Evolutionary conservation across 2,797 vertebrate genomes (phyloP), one percentile per base, ranked within the genome.

Genomic region (Yasuhikotakia modesta): DNA sequence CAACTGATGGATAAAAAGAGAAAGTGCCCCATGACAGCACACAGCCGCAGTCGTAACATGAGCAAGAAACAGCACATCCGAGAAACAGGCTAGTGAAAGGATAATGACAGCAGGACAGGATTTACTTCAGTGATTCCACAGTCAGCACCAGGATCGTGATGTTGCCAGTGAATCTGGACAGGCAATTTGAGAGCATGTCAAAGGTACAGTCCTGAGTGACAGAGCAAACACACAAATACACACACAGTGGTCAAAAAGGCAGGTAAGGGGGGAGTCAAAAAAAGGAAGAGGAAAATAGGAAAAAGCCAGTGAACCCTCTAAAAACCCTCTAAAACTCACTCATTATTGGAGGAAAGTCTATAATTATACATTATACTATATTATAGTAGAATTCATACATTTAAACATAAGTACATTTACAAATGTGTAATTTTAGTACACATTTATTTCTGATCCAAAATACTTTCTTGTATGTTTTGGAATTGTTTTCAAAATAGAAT

Each of bases 1-100:
- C 11, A 50, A 52, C 46, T 52, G 58, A 73, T 73, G n/a, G 14
- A 73, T 73, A 19, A 64, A n/a, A 64, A 64, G 27, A 48, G 12
- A 48, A 50, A 61, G 57, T 21, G 32, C 58, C 17, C 21, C 4
- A 22, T 50, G n/a, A 63, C 16, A 73, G 13, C 32, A 63, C 27
- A 63, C 71, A 64, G 13, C 13, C 55, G 16, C 1, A 52, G 24
- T 32, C 4, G 11, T 14, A 14, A 69, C 27, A 68, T 52, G n/a
- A 30, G 50, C 7, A 73, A 35, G 45, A 61, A 61, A 43, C 35
- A 39, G 52, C 19, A 11, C 13, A 48, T 32, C 30, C 21, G 71
- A 22, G 19, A 24, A 24, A 50, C 7, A 46, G 12, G 22, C 7
- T 32, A 60, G 12, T 0, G 24, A 64, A n/a, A 64, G 72, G 4